Base-by-base conservation (phyloP, 2,888 invertebrate genomes). In the Deilephila porcellus region DNA sequence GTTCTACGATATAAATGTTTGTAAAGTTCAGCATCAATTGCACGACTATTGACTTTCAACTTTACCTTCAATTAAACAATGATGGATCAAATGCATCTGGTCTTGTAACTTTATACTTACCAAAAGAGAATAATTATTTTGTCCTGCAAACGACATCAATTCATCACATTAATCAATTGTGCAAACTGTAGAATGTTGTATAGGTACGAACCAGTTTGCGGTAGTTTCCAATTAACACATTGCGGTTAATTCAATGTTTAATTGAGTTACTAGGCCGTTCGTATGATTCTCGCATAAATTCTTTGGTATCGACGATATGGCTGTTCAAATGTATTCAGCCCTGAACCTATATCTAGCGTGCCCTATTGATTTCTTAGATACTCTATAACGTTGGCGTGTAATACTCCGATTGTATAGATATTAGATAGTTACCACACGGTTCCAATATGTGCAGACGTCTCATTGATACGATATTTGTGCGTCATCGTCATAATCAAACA, bases 171-270 rank as follows among this genome's bases (percentile, higher is more conserved):
- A 4, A 53, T 56, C 6, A n/a, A 32, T 17, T 62, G 8, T 62
- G 29, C 25, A 29, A 17, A 29, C 17, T 62, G 60, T 29, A 25
- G 29, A 17, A 32, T 7, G 32, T 56, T n/a, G 37, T 45, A 45
- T 20, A 25, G 20, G 14, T 5, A 45, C 52, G 25, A 45, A 67
- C 67, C 25, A 67, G 67, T 67, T 67, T 67, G 67, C 52, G 52
- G 67, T 67, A 52, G 67, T 67, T 52, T n/a, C 14, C 67, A 67
- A 67, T 67, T 67, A 67, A 52, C 52, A 45, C 45, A 67, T 52
- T 67, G 67, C 17, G 45, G 25, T 67, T 67, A 67, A 67, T 52
- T 67, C 67, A 17, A 52, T 67, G 52, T 67, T 45, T 67, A 67
- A 67, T 52, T 67, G 67, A 45, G 45, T 67, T 52, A 67, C 52